These are phyloP conservation scores for Elymnias hypermnestra DNA, from an alignment of 1,140 invertebrate genomes.

Conservation along the genomic window DNA sequence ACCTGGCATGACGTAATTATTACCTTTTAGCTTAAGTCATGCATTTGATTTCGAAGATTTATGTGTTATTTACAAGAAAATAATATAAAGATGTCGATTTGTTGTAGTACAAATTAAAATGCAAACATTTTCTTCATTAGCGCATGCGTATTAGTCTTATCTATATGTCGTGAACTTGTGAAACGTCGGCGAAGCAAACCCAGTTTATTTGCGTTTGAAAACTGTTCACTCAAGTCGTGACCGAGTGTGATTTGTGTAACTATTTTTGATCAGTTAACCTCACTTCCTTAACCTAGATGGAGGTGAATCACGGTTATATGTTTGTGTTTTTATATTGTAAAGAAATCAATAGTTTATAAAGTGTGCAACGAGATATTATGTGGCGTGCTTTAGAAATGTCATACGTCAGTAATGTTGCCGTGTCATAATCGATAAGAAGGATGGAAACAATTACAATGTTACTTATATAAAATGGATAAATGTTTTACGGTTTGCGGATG, in stretches of 20 bases:
- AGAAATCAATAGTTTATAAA: neutral
- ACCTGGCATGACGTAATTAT: slow-evolving; percentile 56
- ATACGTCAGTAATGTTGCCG: slow-evolving; percentile 7
- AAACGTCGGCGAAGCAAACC: slow-evolving; percentile 9
- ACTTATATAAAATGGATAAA: slow-evolving; percentile 60
- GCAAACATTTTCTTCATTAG: too few species aligned
- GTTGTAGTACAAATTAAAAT: too few species aligned
- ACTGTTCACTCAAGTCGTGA: slow-evolving; percentile 24
- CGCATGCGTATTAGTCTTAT: slow-evolving; percentile 18
- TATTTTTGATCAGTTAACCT: slow-evolving; percentile 61
- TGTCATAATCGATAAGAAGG: slow-evolving; percentile 45
- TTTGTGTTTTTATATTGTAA: slow-evolving; percentile 5
- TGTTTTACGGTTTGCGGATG: slow-evolving; percentile 69
- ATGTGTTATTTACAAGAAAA: neutral
- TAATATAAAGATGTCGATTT: too few species aligned
- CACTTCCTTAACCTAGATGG: slow-evolving; percentile 29
- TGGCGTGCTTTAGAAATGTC: slow-evolving; percentile 1
- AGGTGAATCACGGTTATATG: slow-evolving; percentile 36
- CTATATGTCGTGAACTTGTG: slow-evolving; percentile 14
- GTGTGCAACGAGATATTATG: neutral
- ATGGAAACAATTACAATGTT: slow-evolving; percentile 29
- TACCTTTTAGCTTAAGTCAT: slow-evolving; percentile 17
- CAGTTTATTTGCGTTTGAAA: slow-evolving; percentile 51
- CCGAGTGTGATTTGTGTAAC: slow-evolving; percentile 27
- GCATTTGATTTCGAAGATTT: slow-evolving; percentile 4